phyloP scores from a whole-genome alignment of 2,888 invertebrate species.

The Lasioglossum calceatum region DNA sequence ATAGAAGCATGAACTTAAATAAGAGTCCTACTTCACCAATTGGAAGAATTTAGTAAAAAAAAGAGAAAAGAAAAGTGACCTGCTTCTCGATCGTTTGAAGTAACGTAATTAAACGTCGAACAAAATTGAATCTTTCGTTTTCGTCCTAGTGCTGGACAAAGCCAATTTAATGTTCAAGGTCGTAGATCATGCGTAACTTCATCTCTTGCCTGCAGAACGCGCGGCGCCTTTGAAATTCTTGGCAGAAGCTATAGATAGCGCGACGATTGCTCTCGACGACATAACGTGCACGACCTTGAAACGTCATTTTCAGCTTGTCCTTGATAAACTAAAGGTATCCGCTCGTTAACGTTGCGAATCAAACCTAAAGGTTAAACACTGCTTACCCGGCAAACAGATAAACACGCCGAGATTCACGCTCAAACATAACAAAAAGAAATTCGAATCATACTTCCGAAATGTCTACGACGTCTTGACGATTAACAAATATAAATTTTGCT shows the following conservation, averaged over 20 bases:
- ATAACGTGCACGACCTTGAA: neutral
- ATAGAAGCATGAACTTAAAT: neutral
- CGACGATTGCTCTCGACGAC: neutral
- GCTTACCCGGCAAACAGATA: neutral
- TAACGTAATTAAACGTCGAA: neutral
- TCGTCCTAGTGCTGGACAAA: neutral
- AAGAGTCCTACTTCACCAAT: neutral
- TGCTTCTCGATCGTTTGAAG: neutral
- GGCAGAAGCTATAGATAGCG: neutral
- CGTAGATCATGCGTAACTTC: neutral
- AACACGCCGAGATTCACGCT: constrained; percentile 1
- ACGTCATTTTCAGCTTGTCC: neutral
- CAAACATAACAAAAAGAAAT: constrained; percentile 35
- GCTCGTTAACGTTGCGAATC: neutral
- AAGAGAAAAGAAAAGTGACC: neutral
- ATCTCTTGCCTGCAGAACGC: neutral
- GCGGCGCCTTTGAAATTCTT: neutral
- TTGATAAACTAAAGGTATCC: neutral
- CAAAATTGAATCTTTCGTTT: neutral
- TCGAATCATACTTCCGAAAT: constrained; percentile 6
- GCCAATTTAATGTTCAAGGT: neutral
- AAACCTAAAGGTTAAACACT: constrained; percentile 7
- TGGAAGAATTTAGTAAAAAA: neutral
- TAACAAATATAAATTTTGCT: constrained; percentile 33
- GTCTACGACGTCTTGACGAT: neutral